Base-by-base conservation (phyloP, 92 coral and sea anemone species). In the Actinostola sp. region DNA sequence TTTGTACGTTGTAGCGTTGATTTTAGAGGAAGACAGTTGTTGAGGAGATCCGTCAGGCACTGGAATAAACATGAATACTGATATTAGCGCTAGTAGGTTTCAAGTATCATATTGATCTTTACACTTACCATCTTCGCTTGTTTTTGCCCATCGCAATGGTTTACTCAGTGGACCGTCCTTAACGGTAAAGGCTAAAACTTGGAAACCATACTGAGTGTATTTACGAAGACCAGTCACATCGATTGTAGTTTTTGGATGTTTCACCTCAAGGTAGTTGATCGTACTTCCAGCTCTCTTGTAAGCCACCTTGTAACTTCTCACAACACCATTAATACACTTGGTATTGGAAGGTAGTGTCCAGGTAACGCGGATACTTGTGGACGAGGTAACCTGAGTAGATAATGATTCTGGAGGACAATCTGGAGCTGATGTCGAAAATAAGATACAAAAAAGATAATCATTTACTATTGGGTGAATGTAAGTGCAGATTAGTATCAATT, bases 81-180 rank as follows among this genome's bases (percentile, higher is more conserved):
- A 36, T 36, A 36, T 36, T 46, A 46, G 44, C 44, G 14, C 44
- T 6, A 6, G 14, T 14, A 39, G 44, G 14, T 14, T 39, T 39
- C 14, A 6, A 39, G 14, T 6, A 39, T 14, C 7, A 41, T 15
- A 41, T 41, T 8, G 9, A 41, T 8, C 15, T 8, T 8, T 8
- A 41, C 8, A 27, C 41, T 29, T 39, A 77, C 82, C 82, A 39
- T 77, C 75, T 66, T 56, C 82, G 24, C 36, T 39, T 41, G 82
- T 77, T 23, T 36, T 65, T 60, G 14, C 36, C 23, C n/a, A n/a
- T n/a, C 8, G 8, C 33, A 32, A 16, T 27, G 54, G 34, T 11
- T 31, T 14, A 67, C 82, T 77, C 21, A 31, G 19, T 11, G 49
- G 42, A 14, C 82, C 82, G 53, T 66, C 75, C 16, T 69, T 69